Conservation (phyloP, 92 coral and sea anemone species). For the Plumapathes pennacea region DNA sequence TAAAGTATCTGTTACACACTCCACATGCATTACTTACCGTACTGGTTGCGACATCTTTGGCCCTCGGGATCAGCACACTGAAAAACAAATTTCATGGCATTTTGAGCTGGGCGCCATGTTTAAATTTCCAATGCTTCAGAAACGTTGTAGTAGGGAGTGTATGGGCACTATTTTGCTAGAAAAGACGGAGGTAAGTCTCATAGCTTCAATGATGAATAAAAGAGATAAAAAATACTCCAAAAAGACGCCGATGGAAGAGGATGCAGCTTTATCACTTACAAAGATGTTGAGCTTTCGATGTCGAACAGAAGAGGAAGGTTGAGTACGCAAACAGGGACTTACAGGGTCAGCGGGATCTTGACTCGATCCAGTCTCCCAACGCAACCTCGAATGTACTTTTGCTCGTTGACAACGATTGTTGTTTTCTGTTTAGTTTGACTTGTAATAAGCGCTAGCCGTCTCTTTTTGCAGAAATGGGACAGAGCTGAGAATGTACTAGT, state of each 20-base stretch:
- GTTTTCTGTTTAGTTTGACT: neutral
- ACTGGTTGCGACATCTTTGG: slow-evolving; percentile 85
- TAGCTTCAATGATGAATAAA: neutral
- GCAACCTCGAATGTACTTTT: slow-evolving; percentile 1
- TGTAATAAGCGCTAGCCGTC: no score
- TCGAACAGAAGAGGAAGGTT: slow-evolving; percentile 38
- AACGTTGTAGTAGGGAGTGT: no score
- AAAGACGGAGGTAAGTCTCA: no score
- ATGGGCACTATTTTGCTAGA: neutral
- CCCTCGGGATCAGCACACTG: no score
- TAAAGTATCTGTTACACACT: neutral
- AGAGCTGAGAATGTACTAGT: no score
- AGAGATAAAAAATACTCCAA: neutral
- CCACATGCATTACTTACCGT: slow-evolving; percentile 68
- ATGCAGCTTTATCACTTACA: slow-evolving; percentile 34
- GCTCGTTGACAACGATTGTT: neutral
- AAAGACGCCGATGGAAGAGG: slow-evolving; percentile 40
- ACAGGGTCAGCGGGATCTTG: slow-evolving; percentile 44
- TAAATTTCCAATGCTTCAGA: no score
- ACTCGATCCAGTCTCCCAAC: slow-evolving; percentile 8
- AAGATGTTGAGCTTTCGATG: slow-evolving; percentile 25
- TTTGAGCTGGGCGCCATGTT: no score
- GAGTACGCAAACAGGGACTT: slow-evolving; percentile 30
- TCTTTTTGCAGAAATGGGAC: no score
- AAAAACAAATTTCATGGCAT: no score